Evolutionary conservation across 2,888 invertebrate species (phyloP).

Genomic region (Eristalis intricaria): DNA sequence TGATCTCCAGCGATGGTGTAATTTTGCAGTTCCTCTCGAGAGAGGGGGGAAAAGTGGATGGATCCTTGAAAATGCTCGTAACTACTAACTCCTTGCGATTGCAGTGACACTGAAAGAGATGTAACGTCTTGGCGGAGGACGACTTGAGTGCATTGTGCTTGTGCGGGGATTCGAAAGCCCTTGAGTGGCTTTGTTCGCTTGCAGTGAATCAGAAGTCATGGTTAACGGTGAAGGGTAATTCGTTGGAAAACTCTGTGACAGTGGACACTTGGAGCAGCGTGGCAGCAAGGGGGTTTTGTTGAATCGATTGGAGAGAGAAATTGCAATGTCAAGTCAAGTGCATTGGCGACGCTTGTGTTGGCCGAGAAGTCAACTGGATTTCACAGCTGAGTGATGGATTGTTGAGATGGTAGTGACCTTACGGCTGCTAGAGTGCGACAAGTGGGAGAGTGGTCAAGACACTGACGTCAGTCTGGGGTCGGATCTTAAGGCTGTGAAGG

Average conservation of each 20-base stretch:
- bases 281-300: not conserved
- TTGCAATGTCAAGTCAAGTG: slow-evolving; percentile 1
- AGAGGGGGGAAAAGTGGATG: not conserved
- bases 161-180: not conserved
- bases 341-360: not conserved
- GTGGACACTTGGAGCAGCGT: not conserved
- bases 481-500: too few species aligned
- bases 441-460: too few species aligned
- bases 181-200: not conserved
- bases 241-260: not conserved
- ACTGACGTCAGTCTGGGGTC: too few species aligned
- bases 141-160: not conserved
- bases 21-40: slow-evolving; percentile 25
- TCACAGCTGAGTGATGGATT: too few species aligned
- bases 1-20: slow-evolving; percentile 57
- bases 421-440: too few species aligned
- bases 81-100: slow-evolving; percentile 16
- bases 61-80: slow-evolving; percentile 28
- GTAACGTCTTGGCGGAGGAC: not conserved
- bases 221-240: not conserved
- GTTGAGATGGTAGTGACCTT: too few species aligned
- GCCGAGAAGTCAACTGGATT: not conserved
- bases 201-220: not conserved
- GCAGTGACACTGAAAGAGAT: slow-evolving; percentile 5
- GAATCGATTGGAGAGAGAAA: not conserved